Conservation (phyloP, 2,797 vertebrate genomes). For the Pygocentrus nattereri region DNA sequence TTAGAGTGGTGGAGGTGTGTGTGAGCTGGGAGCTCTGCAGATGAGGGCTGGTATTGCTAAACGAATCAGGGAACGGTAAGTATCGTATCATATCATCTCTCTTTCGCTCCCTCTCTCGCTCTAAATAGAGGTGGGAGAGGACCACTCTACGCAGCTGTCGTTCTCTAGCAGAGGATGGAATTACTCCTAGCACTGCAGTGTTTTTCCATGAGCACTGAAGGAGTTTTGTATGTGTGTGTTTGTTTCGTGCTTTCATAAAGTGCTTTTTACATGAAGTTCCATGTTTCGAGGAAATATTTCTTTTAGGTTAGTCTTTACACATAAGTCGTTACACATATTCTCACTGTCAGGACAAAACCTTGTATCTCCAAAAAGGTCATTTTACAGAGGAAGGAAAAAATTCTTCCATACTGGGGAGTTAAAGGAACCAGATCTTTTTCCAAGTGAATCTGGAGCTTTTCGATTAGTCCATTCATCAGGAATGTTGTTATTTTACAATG, state of each 20-base stretch:
- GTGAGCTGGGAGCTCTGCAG: constrained; percentile 2
- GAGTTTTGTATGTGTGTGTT: background rate
- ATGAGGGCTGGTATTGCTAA: constrained; percentile 34
- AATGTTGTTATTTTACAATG: too few relatives aligned
- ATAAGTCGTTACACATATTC: too few relatives aligned
- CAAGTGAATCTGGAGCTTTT: too few relatives aligned
- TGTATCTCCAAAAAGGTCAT: too few relatives aligned
- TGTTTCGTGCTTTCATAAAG: background rate
- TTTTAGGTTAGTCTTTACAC: too few relatives aligned
- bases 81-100: constrained; percentile 28
- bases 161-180: constrained; percentile 2
- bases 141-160: background rate
- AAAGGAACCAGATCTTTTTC: too few relatives aligned
- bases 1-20: constrained; percentile 41
- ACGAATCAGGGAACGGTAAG: constrained; percentile 33
- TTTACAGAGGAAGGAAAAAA: too few relatives aligned
- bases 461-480: too few relatives aligned
- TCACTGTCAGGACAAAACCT: too few relatives aligned
- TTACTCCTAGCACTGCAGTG: constrained; percentile 29
- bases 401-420: too few relatives aligned
- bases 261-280: background rate
- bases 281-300: background rate
- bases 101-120: constrained; percentile 6
- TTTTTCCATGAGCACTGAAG: constrained; percentile 12
- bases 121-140: constrained; percentile 5